Base-by-base conservation (phyloP, 2,888 invertebrate species). In the Eupeodes luniger region DNA sequence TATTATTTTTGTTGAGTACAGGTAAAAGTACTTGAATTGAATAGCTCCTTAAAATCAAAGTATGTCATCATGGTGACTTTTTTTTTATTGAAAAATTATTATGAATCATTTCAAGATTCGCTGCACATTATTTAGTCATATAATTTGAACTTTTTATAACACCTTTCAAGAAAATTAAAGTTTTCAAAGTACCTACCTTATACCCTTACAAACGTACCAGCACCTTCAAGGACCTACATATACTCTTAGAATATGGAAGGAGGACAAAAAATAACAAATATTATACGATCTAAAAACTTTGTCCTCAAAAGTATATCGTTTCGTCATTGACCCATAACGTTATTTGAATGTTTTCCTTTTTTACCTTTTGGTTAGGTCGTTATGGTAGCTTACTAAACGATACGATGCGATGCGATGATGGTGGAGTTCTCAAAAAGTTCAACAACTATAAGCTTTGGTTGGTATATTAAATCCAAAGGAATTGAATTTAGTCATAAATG, bases 401-500 rank as follows among this genome's bases (percentile, higher is more conserved):
- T 62, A 49, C 27, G 27, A 53, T 67, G 19, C n/a, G 19, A 19
- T 19, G 19, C 19, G 19, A 19, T 11, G 7, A 49, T 66, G 49
- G 61, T 16, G 16, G 10, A 40, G 40, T 36, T 70, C 49, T 59
- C 36, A 5, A 57, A 44, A 70, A 47, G 72, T 59, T 51, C 66
- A 75, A 36, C 44, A 79, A 40, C 64, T 19, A 61, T n/a, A 59
- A 80, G 59, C 19, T 72, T 72, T 27, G 40, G 40, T 57, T 27
- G 40, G 40, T 55, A 69, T 19, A 64, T 57, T 75, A 72, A 59
- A 72, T 75, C 27, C 44, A 5, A 49, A 57, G 47, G 77, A 72
- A 81, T 61, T 49, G 66, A 77, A 85, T 61, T 75, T 53, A 59
- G 27, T 27, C 85, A 76, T 80, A 59, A 69, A 80, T 76, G 75